A percentile compares a stretch with the other conserved stretches of the same genome.
Evolutionary conservation across 2,113 vertebrate genomes (phyloP).

Genomic region (Haplotaxodon microlepis): DNA sequence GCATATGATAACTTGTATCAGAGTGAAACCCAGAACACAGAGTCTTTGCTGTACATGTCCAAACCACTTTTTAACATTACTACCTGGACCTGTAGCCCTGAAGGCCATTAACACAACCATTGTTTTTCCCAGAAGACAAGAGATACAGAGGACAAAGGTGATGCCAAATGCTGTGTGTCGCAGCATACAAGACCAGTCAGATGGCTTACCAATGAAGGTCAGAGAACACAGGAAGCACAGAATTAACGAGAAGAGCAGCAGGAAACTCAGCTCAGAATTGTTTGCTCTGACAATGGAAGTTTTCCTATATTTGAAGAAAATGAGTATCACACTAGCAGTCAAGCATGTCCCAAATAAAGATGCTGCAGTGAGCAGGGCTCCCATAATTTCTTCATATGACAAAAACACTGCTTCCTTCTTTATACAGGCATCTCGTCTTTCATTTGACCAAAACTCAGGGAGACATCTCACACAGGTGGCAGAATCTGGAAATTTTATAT

Average conservation of each 20-base stretch:
- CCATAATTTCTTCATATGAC: background rate
- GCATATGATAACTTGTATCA: constrained; percentile 63
- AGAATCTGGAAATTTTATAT: background rate
- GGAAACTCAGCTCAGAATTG: background rate
- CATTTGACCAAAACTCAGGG: background rate
- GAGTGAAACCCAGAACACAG: constrained; percentile 55
- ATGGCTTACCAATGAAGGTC: constrained; percentile 49
- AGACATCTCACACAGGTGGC: background rate
- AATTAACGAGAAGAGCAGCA: constrained; percentile 41
- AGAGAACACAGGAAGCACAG: constrained; percentile 55
- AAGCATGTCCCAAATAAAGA: background rate
- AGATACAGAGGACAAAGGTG: constrained; percentile 58
- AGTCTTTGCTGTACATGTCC: constrained; percentile 57
- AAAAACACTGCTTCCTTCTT: background rate
- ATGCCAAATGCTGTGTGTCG: constrained; percentile 56
- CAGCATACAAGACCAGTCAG: constrained; percentile 58
- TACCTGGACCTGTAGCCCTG: constrained; percentile 38
- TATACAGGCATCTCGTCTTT: background rate
- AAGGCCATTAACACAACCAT: constrained; percentile 60
- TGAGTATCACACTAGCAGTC: background rate
- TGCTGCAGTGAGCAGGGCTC: background rate
- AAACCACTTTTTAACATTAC: constrained; percentile 59
- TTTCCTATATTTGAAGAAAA: constrained; percentile 45
- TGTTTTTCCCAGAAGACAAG: constrained; percentile 59
- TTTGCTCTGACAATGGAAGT: background rate